These are phyloP conservation scores for Rhinatrema bivittatum DNA, from an alignment of 2,797 vertebrate species.

Conservation along the genomic window DNA sequence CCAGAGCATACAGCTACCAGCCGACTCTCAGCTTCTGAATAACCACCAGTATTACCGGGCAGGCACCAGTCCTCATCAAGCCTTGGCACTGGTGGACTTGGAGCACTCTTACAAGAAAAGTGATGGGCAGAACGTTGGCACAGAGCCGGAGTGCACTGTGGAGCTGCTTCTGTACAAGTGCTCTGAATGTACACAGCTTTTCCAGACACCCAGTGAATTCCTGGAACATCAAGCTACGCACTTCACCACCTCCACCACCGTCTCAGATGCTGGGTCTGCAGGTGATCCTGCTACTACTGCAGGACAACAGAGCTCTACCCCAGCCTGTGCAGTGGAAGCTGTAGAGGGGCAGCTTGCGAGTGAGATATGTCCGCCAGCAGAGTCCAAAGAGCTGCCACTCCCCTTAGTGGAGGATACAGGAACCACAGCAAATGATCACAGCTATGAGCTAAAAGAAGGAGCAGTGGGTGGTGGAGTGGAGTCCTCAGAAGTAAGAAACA, in stretches of 20 bases:
- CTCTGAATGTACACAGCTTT: slow-evolving; percentile 51
- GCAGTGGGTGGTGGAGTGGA: neutral
- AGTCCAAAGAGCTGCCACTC: slow-evolving; percentile 6
- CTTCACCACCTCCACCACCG: slow-evolving; percentile 8
- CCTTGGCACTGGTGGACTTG: slow-evolving; percentile 40
- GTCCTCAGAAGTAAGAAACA: neutral
- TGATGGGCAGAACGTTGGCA: slow-evolving; percentile 6
- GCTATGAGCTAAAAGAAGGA: slow-evolving; percentile 21
- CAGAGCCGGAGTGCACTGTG: slow-evolving; percentile 28
- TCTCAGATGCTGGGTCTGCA: neutral
- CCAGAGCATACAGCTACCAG: neutral
- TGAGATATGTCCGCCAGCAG: no score
- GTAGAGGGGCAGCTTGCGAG: no score
- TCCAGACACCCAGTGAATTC: slow-evolving; percentile 45
- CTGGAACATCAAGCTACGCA: slow-evolving; percentile 53
- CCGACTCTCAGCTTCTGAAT: slow-evolving; percentile 3
- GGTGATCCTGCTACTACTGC: no score
- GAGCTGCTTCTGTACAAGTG: slow-evolving; percentile 56
- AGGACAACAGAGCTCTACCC: no score
- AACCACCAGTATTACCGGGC: no score
- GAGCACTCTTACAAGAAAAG: slow-evolving; percentile 55
- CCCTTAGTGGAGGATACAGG: neutral
- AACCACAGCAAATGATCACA: no score
- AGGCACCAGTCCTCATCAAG: slow-evolving; percentile 18
- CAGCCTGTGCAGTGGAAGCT: no score